Evolutionary conservation across 2,797 vertebrate genomes (phyloP).

Genomic region (Harpagifer antarcticus): DNA sequence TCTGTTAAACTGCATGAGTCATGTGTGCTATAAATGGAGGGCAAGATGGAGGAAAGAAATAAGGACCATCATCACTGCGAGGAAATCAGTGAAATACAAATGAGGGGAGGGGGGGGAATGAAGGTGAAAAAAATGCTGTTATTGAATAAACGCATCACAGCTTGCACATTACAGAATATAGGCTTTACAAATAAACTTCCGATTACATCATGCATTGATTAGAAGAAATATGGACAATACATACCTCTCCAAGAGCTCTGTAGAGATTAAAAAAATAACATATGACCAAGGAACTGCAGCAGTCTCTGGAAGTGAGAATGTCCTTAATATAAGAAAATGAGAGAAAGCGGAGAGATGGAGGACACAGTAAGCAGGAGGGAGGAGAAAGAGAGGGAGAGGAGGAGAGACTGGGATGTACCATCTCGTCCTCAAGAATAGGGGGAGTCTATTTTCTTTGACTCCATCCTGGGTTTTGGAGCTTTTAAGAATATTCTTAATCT

Average conservation of each 20-base stretch:
- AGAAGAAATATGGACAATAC: conserved; percentile 50
- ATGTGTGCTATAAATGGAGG: conserved; percentile 72
- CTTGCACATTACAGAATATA: conserved; percentile 30
- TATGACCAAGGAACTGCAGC: conserved; percentile 32
- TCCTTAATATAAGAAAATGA: conserved; percentile 79
- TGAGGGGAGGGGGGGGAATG: not conserved
- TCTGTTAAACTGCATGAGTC: conserved; percentile 77
- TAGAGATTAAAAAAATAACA: conserved; percentile 39
- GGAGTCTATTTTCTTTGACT: conserved; percentile 26
- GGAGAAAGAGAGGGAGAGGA: conserved; percentile 71
- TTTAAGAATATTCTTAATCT: conserved; percentile 2
- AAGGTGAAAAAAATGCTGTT: conserved; percentile 23
- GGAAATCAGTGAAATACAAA: conserved; percentile 45
- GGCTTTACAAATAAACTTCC: conserved; percentile 31
- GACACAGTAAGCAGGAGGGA: conserved; percentile 79
- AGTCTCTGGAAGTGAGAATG: conserved; percentile 59
- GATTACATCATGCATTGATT: conserved; percentile 35
- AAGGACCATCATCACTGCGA: conserved; percentile 37
- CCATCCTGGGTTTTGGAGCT: conserved; percentile 3
- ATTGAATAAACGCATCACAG: conserved; percentile 32
- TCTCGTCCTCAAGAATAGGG: conserved; percentile 52
- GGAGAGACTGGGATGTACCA: conserved; percentile 83
- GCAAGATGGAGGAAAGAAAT: conserved; percentile 77
- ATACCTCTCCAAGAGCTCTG: conserved; percentile 69
- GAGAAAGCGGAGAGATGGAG: conserved; percentile 83